phyloP scores from a whole-genome alignment of 2,888 invertebrate genomes.

The Drosophila hawaiiensis region DNA sequence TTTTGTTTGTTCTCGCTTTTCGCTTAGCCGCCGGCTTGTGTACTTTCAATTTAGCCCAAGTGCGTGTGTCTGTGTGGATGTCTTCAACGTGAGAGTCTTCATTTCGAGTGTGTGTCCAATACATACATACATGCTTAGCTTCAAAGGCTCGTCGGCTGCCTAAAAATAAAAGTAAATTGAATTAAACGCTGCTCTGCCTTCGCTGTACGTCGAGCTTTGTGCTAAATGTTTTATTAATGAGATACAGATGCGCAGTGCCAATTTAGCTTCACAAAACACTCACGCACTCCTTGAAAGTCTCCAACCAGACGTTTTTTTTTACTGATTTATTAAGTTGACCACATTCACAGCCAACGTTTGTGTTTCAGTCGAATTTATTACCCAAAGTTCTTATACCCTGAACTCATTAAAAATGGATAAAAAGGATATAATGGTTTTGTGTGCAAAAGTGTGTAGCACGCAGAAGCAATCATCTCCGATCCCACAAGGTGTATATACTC shows the following conservation, averaged over 20 bases:
- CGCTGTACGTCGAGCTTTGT: background rate
- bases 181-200: constrained; percentile 30
- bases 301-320: background rate
- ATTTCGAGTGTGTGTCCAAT: constrained; percentile 29
- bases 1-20: constrained; percentile 35
- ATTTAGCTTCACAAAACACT: background rate
- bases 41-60: constrained; percentile 64
- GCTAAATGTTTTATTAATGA: constrained; percentile 53
- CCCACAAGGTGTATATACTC: background rate
- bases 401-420: background rate
- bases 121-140: constrained; percentile 17
- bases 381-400: background rate
- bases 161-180: constrained; percentile 42
- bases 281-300: background rate
- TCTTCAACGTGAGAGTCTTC: constrained; percentile 2
- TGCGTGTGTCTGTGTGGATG: constrained; percentile 11
- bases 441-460: background rate
- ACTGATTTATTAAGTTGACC: background rate
- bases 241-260: constrained; percentile 3
- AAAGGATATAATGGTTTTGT: background rate
- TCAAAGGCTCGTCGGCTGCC: constrained; percentile 6
- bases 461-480: background rate
- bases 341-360: background rate
- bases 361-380: background rate
- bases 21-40: constrained; percentile 55